phyloP scores from a whole-genome alignment of 23 tunicate species.

The Oikopleura dioica region DNA sequence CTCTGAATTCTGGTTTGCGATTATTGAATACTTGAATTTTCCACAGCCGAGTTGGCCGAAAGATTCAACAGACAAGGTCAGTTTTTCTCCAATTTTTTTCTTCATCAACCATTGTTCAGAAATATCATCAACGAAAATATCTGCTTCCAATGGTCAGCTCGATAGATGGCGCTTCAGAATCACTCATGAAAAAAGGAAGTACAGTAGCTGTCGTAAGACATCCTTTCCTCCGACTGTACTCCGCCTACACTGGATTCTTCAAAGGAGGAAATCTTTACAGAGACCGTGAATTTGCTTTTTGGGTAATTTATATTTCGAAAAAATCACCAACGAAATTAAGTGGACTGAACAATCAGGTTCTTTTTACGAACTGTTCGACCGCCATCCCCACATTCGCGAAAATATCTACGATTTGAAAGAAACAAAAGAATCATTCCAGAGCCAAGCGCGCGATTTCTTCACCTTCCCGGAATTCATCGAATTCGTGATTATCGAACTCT shows the following conservation, averaged over 20 bases:
- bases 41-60: background rate
- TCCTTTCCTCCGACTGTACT: constrained; percentile 1
- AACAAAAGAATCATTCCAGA: background rate
- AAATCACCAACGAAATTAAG: no score
- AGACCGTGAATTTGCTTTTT: background rate
- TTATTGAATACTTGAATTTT: background rate
- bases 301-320: no score
- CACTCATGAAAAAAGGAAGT: background rate
- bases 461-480: background rate
- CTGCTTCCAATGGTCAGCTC: background rate
- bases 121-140: background rate
- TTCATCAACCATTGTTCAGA: no score
- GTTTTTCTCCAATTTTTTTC: no score
- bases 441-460: background rate
- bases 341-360: background rate
- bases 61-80: background rate
- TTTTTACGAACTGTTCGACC: background rate
- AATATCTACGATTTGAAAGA: background rate
- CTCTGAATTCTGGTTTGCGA: constrained; percentile 1
- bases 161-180: background rate
- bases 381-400: background rate
- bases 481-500: background rate
- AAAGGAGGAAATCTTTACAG: background rate
- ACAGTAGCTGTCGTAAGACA: background rate
- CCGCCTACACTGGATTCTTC: constrained; percentile 2